These are phyloP conservation scores for Hemiprocne comata DNA, from an alignment of 2,113 vertebrate genomes.

Conservation along the genomic window DNA sequence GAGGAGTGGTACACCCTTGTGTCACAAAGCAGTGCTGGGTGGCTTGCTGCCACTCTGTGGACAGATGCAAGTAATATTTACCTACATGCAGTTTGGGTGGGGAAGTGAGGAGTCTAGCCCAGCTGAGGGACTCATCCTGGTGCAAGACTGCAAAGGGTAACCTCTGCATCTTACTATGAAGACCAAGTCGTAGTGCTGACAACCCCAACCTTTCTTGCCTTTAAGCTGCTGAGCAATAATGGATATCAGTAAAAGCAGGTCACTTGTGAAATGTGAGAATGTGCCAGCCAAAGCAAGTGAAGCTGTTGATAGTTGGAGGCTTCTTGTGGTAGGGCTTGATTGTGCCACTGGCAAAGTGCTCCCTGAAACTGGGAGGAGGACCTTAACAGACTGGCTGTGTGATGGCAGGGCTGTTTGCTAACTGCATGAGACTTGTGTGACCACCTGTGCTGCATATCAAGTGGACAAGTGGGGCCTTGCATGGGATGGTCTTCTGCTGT, in stretches of 20 bases:
- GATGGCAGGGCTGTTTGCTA: background rate
- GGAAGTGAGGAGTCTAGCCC: background rate
- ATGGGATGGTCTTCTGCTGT: background rate
- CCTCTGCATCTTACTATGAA: background rate
- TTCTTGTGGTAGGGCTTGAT: background rate
- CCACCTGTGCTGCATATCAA: background rate
- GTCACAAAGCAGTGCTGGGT: background rate
- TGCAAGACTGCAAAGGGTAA: background rate
- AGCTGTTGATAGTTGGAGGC: background rate
- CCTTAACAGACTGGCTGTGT: background rate
- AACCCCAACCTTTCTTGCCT: accelerated
- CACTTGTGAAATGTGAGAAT: background rate
- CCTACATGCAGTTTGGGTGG: background rate
- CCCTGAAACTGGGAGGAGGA: background rate
- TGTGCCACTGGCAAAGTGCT: background rate
- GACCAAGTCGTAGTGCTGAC: background rate
- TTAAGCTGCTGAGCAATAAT: background rate
- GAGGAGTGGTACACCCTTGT: background rate
- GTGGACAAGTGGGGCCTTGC: background rate
- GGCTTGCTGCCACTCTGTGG: background rate
- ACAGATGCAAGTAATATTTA: no score
- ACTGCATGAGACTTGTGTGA: background rate
- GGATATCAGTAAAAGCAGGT: background rate
- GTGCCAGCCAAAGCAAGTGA: accelerated
- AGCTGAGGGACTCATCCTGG: background rate